Evolutionary conservation across 2,113 vertebrate species (phyloP).

Genomic region (Rhadina sibilatrix): DNA sequence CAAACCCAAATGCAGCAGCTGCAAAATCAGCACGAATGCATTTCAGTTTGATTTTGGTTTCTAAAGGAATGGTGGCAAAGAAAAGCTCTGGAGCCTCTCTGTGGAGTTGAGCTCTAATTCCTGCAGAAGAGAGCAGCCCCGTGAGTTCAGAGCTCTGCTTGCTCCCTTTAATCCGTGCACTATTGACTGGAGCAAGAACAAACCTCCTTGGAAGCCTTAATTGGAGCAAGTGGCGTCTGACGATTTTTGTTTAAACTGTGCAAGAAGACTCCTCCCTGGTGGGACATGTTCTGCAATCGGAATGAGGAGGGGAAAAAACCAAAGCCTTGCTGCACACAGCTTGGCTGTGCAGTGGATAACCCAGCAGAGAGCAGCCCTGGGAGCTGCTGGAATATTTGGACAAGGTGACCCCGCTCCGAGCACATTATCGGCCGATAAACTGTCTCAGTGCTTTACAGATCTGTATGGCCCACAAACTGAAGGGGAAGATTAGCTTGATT

Average conservation of each 20-base stretch:
- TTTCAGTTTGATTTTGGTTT: background rate
- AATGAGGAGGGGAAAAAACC: background rate
- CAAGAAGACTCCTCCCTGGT: slow-evolving; percentile 3
- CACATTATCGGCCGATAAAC: slow-evolving; percentile 47
- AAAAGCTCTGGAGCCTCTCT: slow-evolving; percentile 4
- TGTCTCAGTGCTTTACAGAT: slow-evolving; percentile 51
- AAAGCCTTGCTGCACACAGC: background rate
- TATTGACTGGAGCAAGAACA: slow-evolving; percentile 12
- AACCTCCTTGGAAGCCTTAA: slow-evolving; percentile 39
- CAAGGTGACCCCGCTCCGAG: slow-evolving; percentile 72
- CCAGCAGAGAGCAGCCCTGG: background rate
- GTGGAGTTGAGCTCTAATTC: background rate
- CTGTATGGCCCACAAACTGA: slow-evolving; percentile 34
- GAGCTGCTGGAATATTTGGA: slow-evolving; percentile 51
- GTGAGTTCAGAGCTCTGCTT: background rate
- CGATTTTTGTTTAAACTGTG: slow-evolving; percentile 40
- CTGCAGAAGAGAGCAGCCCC: background rate
- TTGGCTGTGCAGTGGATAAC: background rate
- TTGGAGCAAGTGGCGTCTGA: slow-evolving; percentile 21
- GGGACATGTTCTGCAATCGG: slow-evolving; percentile 21
- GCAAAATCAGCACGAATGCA: background rate
- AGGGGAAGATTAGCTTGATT: slow-evolving; percentile 71
- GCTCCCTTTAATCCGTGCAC: slow-evolving; percentile 9
- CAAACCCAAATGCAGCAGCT: background rate
- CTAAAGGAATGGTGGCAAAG: background rate